Evolutionary conservation across 2,888 invertebrate species (phyloP).

Genomic region (Spisula subtruncata): DNA sequence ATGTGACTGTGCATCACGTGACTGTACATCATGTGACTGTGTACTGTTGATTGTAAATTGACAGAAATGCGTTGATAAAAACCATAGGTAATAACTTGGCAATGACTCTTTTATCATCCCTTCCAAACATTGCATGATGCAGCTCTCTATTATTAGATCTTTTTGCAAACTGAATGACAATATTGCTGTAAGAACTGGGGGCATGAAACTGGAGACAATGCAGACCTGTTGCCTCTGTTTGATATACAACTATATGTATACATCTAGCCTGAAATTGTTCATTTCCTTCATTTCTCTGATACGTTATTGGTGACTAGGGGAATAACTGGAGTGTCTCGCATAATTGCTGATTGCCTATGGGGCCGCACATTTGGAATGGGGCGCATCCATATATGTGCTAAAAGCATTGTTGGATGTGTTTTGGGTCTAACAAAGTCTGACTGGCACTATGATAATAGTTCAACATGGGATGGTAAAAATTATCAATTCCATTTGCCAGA

Average conservation of each 20-base stretch:
- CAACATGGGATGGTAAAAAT: slow-evolving; percentile 27
- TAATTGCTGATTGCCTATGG: slow-evolving; percentile 17
- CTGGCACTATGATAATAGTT: slow-evolving; percentile 19
- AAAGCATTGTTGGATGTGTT: slow-evolving; percentile 12
- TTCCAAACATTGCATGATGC: no score
- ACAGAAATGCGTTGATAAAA: no score
- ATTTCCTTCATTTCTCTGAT: neutral
- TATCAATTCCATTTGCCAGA: slow-evolving; percentile 43
- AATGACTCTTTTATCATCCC: neutral
- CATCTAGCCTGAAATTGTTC: neutral
- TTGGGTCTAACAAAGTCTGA: slow-evolving; percentile 17
- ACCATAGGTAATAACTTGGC: neutral
- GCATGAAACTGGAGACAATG: neutral
- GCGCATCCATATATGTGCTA: neutral
- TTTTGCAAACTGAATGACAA: no score
- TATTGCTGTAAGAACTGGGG: neutral
- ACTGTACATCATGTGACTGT: no score
- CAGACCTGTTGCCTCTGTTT: neutral
- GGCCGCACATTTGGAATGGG: slow-evolving; percentile 3
- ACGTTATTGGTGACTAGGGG: neutral
- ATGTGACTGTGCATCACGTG: no score
- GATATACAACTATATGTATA: neutral
- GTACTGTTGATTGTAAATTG: no score
- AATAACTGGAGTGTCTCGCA: neutral
- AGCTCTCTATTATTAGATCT: no score